Evolutionary conservation across 1,140 invertebrate genomes (phyloP), one percentile per base, ranked within the genome.

Genomic region (Orius insidiosus): DNA sequence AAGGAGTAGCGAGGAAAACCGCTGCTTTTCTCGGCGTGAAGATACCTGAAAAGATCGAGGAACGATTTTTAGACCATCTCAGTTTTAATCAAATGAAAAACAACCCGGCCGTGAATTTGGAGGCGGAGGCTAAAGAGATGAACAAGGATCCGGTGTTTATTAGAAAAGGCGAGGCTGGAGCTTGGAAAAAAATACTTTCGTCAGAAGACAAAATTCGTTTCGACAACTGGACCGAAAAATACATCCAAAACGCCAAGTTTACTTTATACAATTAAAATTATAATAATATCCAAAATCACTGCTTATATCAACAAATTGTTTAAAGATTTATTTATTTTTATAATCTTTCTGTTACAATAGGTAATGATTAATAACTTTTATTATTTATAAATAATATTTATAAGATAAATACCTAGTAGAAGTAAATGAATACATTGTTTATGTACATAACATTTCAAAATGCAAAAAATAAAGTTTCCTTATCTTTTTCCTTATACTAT

Each of bases 11-110:
- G 1, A 62, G 66, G 11, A 74, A 68, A 55, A 78, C 84, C 10
- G 80, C 80, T 0, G 56, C 70, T 13, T 90, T 88, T 59, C 59
- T 93, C 5, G 68, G 69, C 0, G 81, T 81, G 59, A 58, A 59
- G 0, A 51, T 86, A 3, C 72, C 63, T 0, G 72, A 80, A 1
- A 65, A 76, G 10, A 67, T 85, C 45, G 61, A 84, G 1, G 60
- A 68, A 0, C 66, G 65, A n/a, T 64, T 92, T 1, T 70, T 70
- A 30, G 69, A 83, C 1, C 78, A 88, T 57, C 62, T 87, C 0
- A 79, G 78, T 35, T 88, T 92, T 55, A 66, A 76, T 7, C 78
- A 73, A 46, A 88, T 56, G 55, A 54, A 53, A 32, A 47, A 50
- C 34, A 56, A 59, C 50, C 47, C 51, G 18, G 31, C 54, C 5